These are phyloP conservation scores for Pachyseris speciosa DNA, from an alignment of 64 coral and sea anemone genomes.

Conservation along the genomic window DNA sequence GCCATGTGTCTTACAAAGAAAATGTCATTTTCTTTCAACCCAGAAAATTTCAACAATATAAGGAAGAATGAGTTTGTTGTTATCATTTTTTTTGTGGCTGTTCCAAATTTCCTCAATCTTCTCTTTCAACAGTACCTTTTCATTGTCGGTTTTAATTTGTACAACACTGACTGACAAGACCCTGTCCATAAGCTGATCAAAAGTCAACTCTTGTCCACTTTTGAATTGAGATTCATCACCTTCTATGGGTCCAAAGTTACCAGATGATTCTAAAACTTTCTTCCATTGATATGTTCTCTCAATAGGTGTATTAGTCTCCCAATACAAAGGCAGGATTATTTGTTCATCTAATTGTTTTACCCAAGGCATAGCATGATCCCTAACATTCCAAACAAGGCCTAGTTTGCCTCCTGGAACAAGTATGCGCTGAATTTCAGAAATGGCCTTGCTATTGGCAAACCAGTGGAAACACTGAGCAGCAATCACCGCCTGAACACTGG, in stretches of 20 bases:
- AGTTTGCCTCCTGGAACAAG: conserved; percentile 29
- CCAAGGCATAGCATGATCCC: conserved; percentile 22
- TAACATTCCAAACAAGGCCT: conserved; percentile 1
- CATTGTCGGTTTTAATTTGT: no score
- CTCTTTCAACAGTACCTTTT: no score
- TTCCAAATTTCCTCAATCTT: no score
- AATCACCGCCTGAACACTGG: conserved; percentile 23
- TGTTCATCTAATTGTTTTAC: conserved; percentile 2
- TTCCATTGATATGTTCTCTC: background rate
- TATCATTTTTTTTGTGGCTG: no score
- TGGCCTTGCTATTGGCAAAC: conserved; percentile 22
- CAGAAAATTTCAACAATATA: background rate
- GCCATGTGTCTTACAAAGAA: no score
- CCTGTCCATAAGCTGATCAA: no score
- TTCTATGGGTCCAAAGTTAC: background rate
- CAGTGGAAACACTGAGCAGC: conserved; percentile 49
- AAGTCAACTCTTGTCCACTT: background rate
- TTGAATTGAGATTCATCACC: conserved; percentile 2
- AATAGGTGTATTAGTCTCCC: background rate
- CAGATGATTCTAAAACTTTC: background rate
- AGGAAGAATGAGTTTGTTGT: no score
- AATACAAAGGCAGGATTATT: background rate
- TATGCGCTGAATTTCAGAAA: conserved; percentile 39
- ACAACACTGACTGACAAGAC: no score
- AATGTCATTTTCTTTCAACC: conserved; percentile 10